These are phyloP conservation scores for Melanotaenia nigrans DNA, from an alignment of 2,797 vertebrate genomes.

Conservation along the genomic window DNA sequence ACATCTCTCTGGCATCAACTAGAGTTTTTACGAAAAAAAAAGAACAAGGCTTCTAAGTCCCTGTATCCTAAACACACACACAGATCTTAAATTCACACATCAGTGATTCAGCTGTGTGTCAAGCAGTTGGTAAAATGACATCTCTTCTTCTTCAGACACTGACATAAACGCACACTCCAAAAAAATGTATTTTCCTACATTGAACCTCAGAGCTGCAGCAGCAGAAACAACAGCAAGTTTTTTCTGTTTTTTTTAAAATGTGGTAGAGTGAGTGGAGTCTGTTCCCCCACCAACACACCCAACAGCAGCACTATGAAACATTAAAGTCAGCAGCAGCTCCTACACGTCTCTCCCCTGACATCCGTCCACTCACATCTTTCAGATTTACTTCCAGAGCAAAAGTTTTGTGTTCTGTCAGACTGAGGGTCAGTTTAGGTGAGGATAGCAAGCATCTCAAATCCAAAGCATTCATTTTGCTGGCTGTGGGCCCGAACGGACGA, in stretches of 20 bases:
- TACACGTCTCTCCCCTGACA: conserved; percentile 34
- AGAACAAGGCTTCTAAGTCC: background rate
- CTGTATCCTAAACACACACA: background rate
- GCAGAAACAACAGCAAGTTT: conserved; percentile 22
- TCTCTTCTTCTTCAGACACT: background rate
- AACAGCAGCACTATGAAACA: conserved; percentile 44
- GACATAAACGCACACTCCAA: conserved; percentile 1
- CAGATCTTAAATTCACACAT: background rate
- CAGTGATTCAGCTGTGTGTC: background rate
- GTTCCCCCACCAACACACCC: conserved; percentile 8
- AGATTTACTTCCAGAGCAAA: conserved; percentile 24
- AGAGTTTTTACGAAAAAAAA: background rate
- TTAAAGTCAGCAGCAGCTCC: conserved; percentile 37
- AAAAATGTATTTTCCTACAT: background rate
- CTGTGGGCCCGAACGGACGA: background rate
- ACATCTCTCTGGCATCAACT: background rate
- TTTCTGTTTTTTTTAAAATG: background rate
- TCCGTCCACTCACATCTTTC: conserved; percentile 19
- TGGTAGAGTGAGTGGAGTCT: conserved; percentile 12
- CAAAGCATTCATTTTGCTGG: background rate
- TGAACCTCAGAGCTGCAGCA: conserved; percentile 8
- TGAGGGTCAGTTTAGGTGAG: conserved; percentile 3
- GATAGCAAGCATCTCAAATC: background rate
- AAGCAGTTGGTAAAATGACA: background rate
- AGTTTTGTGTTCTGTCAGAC: background rate